These are phyloP conservation scores for Mobula birostris DNA, from an alignment of 2,113 vertebrate species.

Conservation along the genomic window DNA sequence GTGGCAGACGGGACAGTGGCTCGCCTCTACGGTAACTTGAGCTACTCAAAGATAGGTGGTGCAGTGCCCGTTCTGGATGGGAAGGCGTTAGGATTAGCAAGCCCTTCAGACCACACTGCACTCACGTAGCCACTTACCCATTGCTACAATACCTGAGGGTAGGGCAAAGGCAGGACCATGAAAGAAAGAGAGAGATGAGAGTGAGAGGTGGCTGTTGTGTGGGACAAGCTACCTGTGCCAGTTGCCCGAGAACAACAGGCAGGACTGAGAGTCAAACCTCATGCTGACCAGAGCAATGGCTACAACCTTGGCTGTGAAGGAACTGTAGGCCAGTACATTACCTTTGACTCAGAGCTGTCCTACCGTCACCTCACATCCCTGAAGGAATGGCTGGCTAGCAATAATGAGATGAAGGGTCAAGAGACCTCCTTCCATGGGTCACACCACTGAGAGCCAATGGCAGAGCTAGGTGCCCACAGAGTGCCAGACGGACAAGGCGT, in stretches of 20 bases:
- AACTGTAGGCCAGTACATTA: background rate
- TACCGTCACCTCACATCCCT: too few species aligned
- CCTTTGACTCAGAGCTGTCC: too few species aligned
- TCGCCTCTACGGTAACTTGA: too few species aligned
- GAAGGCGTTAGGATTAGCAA: background rate
- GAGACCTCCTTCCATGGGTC: too few species aligned
- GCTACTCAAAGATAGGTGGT: too few species aligned
- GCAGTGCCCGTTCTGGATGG: background rate
- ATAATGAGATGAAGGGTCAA: too few species aligned
- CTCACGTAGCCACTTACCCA: background rate
- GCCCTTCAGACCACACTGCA: background rate
- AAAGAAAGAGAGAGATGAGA: background rate
- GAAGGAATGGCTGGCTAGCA: too few species aligned
- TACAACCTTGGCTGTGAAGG: background rate
- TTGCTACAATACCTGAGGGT: background rate
- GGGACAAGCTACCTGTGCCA: background rate
- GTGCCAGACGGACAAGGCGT: too few species aligned
- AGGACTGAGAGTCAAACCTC: background rate
- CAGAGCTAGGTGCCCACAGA: too few species aligned
- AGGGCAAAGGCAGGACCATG: background rate
- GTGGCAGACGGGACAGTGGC: too few species aligned
- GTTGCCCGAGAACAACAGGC: background rate
- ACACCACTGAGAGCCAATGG: too few species aligned
- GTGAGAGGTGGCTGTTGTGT: background rate
- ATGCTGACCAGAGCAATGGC: background rate